phyloP scores from a whole-genome alignment of 2,888 invertebrate species.

The Platypus cylindrus region DNA sequence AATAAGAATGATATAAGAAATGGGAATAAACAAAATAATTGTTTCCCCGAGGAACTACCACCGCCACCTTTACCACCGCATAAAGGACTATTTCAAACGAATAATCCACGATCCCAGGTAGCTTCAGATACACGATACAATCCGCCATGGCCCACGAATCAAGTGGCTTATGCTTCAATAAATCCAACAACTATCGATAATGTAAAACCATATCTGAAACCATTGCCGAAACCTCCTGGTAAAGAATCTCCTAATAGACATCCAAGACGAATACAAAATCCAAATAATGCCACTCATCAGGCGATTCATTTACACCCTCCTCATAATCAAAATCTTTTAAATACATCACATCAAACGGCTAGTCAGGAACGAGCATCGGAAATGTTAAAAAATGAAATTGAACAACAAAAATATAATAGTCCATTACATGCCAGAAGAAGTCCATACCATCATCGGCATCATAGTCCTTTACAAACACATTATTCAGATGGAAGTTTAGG shows the following conservation, averaged over 20 bases:
- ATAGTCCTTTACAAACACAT: conserved; percentile 45
- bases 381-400: conserved; percentile 27
- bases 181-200: conserved; percentile 21
- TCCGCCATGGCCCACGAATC: conserved; percentile 51
- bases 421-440: conserved; percentile 28
- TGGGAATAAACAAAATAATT: conserved; percentile 37
- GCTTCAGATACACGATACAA: conserved; percentile 36
- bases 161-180: conserved; percentile 30
- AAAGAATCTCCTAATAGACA: conserved; percentile 33
- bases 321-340: conserved; percentile 14
- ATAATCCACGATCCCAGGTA: conserved; percentile 17
- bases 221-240: conserved; percentile 44
- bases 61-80: conserved; percentile 51
- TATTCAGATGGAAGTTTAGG: conserved; percentile 55
- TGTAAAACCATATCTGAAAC: conserved; percentile 42
- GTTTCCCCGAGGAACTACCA: conserved; percentile 38
- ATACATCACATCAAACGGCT: conserved; percentile 20
- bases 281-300: conserved; percentile 25
- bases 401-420: conserved; percentile 29
- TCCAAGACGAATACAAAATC: conserved; percentile 26
- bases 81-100: conserved; percentile 28
- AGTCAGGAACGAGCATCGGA: conserved; percentile 28
- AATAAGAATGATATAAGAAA: conserved; percentile 24
- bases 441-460: conserved; percentile 30
- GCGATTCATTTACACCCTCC: conserved; percentile 19